Percentiles rank a stretch among this genome's conserved stretches.
These are phyloP conservation scores for Philereme transversata DNA, from an alignment of 2,888 invertebrate genomes.

Conservation along the genomic window DNA sequence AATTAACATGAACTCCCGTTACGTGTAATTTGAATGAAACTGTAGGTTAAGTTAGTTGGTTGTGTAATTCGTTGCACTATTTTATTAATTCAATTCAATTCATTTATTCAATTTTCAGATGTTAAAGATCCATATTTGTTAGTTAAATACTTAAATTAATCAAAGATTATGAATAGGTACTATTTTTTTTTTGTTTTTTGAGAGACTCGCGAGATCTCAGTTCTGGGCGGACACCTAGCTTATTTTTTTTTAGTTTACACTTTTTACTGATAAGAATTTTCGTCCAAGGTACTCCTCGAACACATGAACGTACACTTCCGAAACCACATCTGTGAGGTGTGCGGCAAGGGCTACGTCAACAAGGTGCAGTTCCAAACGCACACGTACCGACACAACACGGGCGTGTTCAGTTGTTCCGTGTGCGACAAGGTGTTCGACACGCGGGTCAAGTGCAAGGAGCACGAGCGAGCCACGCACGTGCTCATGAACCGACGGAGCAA, in stretches of 20 bases:
- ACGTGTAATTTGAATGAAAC: too few relatives aligned
- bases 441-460: constrained; percentile 51
- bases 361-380: constrained; percentile 50
- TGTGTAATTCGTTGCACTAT: too few relatives aligned
- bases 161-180: too few relatives aligned
- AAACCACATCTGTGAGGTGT: constrained; percentile 77
- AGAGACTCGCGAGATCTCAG: too few relatives aligned
- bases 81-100: too few relatives aligned
- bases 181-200: too few relatives aligned
- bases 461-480: constrained; percentile 54
- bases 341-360: constrained; percentile 72
- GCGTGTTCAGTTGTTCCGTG: constrained; percentile 49
- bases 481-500: constrained; percentile 51
- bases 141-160: too few relatives aligned
- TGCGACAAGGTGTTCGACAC: constrained; percentile 57
- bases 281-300: constrained; percentile 44
- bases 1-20: too few relatives aligned
- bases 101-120: too few relatives aligned
- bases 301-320: constrained; percentile 66
- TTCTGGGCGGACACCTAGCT: too few relatives aligned
- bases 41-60: too few relatives aligned
- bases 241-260: not conserved
- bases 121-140: too few relatives aligned
- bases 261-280: not conserved
- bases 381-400: constrained; percentile 60